Percentiles rank a stretch among this genome's conserved stretches.
Conservation (phyloP, 2,888 invertebrate species). For the Boloria euphrosyne region DNA sequence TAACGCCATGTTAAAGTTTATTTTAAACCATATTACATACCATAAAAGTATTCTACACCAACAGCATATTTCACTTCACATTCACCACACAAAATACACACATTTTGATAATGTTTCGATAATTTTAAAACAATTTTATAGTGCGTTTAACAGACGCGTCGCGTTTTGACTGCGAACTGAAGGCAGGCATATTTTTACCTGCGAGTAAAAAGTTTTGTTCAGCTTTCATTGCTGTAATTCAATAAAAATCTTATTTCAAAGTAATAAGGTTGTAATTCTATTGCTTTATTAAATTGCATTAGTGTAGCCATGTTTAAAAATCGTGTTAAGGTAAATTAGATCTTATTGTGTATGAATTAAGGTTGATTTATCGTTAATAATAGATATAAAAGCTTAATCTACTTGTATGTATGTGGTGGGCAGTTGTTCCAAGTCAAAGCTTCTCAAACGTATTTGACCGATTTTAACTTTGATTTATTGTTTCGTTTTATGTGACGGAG, state of each 20-base stretch:
- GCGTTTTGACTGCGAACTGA: constrained; percentile 68
- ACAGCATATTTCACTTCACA: not conserved
- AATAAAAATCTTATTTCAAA: constrained; percentile 25
- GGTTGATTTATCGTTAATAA: constrained; percentile 40
- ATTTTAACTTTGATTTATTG: constrained; percentile 21
- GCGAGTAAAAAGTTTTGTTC: constrained; percentile 65
- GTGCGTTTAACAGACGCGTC: constrained; percentile 54
- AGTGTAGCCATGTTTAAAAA: constrained; percentile 55
- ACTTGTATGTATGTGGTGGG: constrained; percentile 67
- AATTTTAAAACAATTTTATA: constrained; percentile 23
- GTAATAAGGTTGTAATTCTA: constrained; percentile 34
- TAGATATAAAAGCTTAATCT: constrained; percentile 56
- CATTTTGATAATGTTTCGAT: constrained; percentile 32
- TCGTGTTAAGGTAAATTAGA: constrained; percentile 40
- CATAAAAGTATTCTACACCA: too few relatives aligned
- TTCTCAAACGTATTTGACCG: constrained; percentile 58
- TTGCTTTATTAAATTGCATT: constrained; percentile 53
- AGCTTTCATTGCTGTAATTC: constrained; percentile 46
- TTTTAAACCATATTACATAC: too few relatives aligned
- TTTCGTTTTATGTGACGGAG: not conserved
- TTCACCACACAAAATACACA: constrained; percentile 24
- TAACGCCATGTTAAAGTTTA: too few relatives aligned
- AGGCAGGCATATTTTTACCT: constrained; percentile 64
- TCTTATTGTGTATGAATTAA: constrained; percentile 16
- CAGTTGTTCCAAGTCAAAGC: constrained; percentile 69